Evolutionary conservation across 2,113 vertebrate species (phyloP), one percentile per base, ranked within the genome.

Genomic region (Leptobrachium ailaonicum): DNA sequence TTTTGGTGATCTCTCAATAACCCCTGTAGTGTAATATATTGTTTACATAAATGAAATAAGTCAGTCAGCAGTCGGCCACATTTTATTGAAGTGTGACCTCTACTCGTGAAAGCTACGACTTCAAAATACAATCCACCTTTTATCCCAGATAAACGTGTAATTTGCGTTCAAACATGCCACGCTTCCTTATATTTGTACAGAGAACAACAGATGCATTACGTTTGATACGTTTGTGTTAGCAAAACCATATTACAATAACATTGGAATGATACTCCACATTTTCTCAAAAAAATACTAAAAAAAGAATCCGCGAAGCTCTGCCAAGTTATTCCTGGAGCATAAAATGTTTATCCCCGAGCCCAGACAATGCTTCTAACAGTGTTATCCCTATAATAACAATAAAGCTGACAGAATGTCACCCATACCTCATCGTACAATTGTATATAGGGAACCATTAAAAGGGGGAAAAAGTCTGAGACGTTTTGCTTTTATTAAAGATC

Each of bases 321-420:
- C 76, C 76, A 78, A 78, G 68, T 62, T 78, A 70, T 78, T 78
- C 50, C 68, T 78, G 76, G 76, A 78, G 68, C 76, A 71, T 67
- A 78, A 63, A 71, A 78, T 50, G 76, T 78, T 78, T 64, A 64
- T 62, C 47, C 76, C 42, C 71, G 42, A 14, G 54, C 58, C 76
- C 68, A 78, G 67, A 78, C 76, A 78, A 78, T 71, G 76, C 76
- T 60, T 78, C 76, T 71, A 78, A 62, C 56, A 78, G 76, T 13
- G 68, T 64, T 78, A 78, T 78, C 76, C 54, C 54, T 71, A 53
- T 77, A 77, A 78, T 78, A 78, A 78, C 69, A 78, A 63, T 78
- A 78, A 71, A 78, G 60, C 76, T 71, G 76, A 78, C 76, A 71
- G 54, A 78, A 71, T 71, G 68, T 78, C 76, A 71, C 76, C 67